Percentiles rank a stretch among this genome's conserved stretches.
These are phyloP conservation scores for Eidolon dupreanum DNA, from an alignment of 2,797 vertebrate genomes.

Conservation along the genomic window DNA sequence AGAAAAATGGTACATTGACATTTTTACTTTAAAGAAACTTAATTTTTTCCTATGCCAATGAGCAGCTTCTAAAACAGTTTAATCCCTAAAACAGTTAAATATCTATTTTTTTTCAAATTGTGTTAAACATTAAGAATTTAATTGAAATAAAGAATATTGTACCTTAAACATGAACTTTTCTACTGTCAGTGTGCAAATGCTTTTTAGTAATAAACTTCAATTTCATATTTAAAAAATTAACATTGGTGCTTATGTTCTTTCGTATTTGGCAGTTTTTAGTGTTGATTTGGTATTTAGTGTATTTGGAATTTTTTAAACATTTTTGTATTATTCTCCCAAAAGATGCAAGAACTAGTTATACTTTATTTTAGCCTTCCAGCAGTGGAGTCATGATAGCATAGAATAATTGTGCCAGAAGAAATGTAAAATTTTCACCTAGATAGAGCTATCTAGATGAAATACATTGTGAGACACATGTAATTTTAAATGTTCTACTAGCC, in stretches of 20 bases:
- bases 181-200: slow-evolving; percentile 54
- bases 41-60: background rate
- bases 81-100: slow-evolving; percentile 54
- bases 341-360: slow-evolving; percentile 24
- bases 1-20: slow-evolving; percentile 13
- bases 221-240: slow-evolving; percentile 57
- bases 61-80: slow-evolving; percentile 38
- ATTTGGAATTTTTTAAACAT: background rate
- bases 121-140: slow-evolving; percentile 62
- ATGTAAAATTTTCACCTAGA: slow-evolving; percentile 44
- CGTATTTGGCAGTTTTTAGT: slow-evolving; percentile 37
- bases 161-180: slow-evolving; percentile 48
- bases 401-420: slow-evolving; percentile 32
- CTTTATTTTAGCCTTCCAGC: slow-evolving; percentile 20
- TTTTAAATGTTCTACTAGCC: slow-evolving; percentile 37
- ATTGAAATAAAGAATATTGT: slow-evolving; percentile 80
- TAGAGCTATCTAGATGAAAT: slow-evolving; percentile 40
- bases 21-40: slow-evolving; percentile 66
- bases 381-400: slow-evolving; percentile 15
- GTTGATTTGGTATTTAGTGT: slow-evolving; percentile 17
- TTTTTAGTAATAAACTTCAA: slow-evolving; percentile 54
- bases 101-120: slow-evolving; percentile 63
- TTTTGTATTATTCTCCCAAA: background rate
- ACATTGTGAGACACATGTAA: slow-evolving; percentile 17
- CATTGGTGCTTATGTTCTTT: slow-evolving; percentile 37